A percentile compares a stretch with the other conserved stretches of the same genome.
phyloP scores from a whole-genome alignment of 2,113 vertebrate genomes.

The Sakesphorus luctuosus region DNA sequence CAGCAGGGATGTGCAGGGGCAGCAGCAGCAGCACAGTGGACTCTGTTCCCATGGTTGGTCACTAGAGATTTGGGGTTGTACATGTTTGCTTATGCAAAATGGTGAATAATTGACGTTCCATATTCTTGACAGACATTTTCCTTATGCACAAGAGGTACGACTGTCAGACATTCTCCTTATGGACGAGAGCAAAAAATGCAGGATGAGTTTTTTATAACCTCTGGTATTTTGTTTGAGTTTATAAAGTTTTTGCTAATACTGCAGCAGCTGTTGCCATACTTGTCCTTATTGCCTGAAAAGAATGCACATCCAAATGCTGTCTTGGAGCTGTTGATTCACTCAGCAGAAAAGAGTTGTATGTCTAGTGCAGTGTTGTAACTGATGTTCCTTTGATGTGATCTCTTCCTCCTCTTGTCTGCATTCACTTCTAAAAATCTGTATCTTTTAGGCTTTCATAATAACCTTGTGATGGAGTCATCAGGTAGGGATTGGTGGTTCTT shows the following conservation, averaged over 20 bases:
- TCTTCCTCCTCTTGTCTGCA: slow-evolving; percentile 20
- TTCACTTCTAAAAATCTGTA: background rate
- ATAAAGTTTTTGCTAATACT: slow-evolving; percentile 45
- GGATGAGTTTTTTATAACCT: slow-evolving; percentile 42
- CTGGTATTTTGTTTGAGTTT: slow-evolving; percentile 62
- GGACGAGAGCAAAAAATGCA: slow-evolving; percentile 21
- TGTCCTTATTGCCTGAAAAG: slow-evolving; percentile 17
- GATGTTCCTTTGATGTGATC: background rate
- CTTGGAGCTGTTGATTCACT: slow-evolving; percentile 3
- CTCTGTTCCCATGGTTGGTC: background rate
- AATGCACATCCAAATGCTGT: background rate
- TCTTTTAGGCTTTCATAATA: slow-evolving; percentile 9
- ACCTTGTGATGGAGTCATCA: background rate
- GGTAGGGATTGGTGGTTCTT: background rate
- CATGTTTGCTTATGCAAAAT: slow-evolving; percentile 10
- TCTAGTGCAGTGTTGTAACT: background rate
- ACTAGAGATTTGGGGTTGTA: background rate
- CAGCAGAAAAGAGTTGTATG: background rate
- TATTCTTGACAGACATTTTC: slow-evolving; percentile 31
- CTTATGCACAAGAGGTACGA: background rate
- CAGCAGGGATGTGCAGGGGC: background rate
- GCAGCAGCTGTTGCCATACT: slow-evolving; percentile 70
- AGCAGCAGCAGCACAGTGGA: background rate
- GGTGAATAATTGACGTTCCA: background rate
- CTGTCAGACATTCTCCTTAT: slow-evolving; percentile 16